Evolutionary conservation across 37 sponge, comb jelly and placozoan genomes (phyloP), one percentile per base, ranked within the genome.

Genomic region (Chondrosia reniformis): DNA sequence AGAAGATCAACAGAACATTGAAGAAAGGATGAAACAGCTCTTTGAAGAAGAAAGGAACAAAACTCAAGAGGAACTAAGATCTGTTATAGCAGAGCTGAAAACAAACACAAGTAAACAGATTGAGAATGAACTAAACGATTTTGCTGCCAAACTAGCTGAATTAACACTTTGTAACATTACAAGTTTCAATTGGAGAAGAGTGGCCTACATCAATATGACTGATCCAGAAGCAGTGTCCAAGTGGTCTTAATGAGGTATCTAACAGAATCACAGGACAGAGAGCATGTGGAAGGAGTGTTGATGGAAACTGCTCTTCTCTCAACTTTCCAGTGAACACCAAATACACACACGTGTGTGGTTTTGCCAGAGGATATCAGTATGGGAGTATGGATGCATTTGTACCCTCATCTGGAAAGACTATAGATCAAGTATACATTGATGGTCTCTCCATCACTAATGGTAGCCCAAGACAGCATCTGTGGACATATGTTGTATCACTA

Each of bases 131-230:
- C n/a, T n/a, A n/a, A n/a, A n/a, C n/a, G n/a, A n/a, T n/a, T n/a
- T n/a, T n/a, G n/a, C n/a, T n/a, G n/a, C n/a, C n/a, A n/a, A n/a
- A n/a, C n/a, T n/a, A n/a, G n/a, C n/a, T n/a, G n/a, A n/a, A n/a
- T n/a, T n/a, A n/a, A n/a, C n/a, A n/a, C n/a, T n/a, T n/a, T 74
- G 75, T 44, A 28, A 49, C 19, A 74, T 74, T 8, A 28, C 21
- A 24, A 44, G 73, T 19, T 8, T 17, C 37, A 66, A 66, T 40
- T 81, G 81, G 81, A 81, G 33, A 36, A 9, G 83, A 22, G 38
- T 83, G 10, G 76, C 55, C 21, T 75, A 66, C 75, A 19, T 77
- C 30, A 44, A 84, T 49, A 78, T 67, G 61, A 76, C 72, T 31
- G 33, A 84, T 9, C 54, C 56, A 4, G 40, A 76, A 10, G 28